Evolutionary conservation across 2,797 vertebrate genomes (phyloP).

Genomic region (Ptychadena robeensis): DNA sequence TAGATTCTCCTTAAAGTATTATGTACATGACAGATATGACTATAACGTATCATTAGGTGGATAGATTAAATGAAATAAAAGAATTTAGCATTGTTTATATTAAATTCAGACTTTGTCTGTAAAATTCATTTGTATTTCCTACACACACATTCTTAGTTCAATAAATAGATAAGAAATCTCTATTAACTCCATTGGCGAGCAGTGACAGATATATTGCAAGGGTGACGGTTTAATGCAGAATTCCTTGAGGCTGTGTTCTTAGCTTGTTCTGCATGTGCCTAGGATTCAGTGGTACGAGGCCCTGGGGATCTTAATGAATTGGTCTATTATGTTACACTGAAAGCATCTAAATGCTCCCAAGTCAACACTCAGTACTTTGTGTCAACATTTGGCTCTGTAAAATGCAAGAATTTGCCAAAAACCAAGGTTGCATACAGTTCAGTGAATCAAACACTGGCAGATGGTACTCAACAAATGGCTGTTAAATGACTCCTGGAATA

Average conservation of each 20-base stretch:
- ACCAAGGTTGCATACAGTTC: conserved; percentile 69
- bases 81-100: background rate
- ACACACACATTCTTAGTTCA: background rate
- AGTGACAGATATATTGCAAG: conserved; percentile 79
- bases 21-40: no score
- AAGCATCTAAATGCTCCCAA: conserved; percentile 85
- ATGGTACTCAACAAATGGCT: conserved; percentile 40
- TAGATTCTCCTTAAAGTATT: no score
- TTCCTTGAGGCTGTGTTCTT: conserved; percentile 79
- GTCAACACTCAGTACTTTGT: conserved; percentile 78
- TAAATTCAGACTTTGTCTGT: background rate
- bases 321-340: conserved; percentile 89
- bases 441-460: conserved; percentile 53
- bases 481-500: conserved; percentile 32
- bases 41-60: no score
- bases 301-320: conserved; percentile 94
- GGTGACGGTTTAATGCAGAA: conserved; percentile 81
- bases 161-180: conserved; percentile 29
- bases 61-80: background rate
- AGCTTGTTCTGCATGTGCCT: conserved; percentile 77
- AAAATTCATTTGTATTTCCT: background rate
- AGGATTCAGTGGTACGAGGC: conserved; percentile 77
- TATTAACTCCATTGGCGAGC: conserved; percentile 73
- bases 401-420: conserved; percentile 71
- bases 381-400: conserved; percentile 85